Evolutionary conservation across 1,140 invertebrate genomes (phyloP).

Genomic region (Tribolium castaneum): DNA sequence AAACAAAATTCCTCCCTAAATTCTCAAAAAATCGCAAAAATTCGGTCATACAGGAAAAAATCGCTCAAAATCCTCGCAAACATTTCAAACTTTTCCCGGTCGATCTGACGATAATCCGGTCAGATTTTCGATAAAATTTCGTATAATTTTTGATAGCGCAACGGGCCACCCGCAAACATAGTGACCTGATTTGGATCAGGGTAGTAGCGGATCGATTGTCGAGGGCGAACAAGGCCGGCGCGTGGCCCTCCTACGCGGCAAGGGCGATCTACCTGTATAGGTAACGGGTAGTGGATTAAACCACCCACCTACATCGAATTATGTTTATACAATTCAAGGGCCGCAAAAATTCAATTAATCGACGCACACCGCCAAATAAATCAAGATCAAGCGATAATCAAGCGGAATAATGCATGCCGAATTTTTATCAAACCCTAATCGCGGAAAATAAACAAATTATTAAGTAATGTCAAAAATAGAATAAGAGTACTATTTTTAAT

Average conservation of each 20-base stretch:
- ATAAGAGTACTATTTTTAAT: conserved; percentile 59
- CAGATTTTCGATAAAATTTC: background rate
- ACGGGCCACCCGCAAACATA: conserved; percentile 62
- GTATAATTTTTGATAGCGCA: conserved; percentile 49
- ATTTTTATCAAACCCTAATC: conserved; percentile 9
- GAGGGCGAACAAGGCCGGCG: conserved; percentile 61
- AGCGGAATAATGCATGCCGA: background rate
- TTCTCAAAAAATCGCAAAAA: background rate
- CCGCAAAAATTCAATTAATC: background rate
- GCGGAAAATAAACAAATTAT: conserved; percentile 47
- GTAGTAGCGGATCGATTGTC: conserved; percentile 56
- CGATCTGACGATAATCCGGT: background rate
- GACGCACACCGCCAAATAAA: background rate
- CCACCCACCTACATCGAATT: conserved; percentile 21
- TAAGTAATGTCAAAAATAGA: conserved; percentile 50
- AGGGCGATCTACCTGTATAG: conserved; percentile 54
- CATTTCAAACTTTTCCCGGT: background rate
- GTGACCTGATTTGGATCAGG: conserved; percentile 61
- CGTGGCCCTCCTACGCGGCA: conserved; percentile 59
- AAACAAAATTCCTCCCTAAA: conserved; percentile 39
- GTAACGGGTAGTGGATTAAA: conserved; percentile 37
- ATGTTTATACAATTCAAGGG: conserved; percentile 19
- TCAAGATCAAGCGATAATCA: conserved; percentile 17
- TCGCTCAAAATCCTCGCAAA: background rate
- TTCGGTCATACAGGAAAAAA: background rate